These are phyloP conservation scores for Acropternis orthonyx DNA, from an alignment of 2,797 vertebrate species.

Conservation along the genomic window DNA sequence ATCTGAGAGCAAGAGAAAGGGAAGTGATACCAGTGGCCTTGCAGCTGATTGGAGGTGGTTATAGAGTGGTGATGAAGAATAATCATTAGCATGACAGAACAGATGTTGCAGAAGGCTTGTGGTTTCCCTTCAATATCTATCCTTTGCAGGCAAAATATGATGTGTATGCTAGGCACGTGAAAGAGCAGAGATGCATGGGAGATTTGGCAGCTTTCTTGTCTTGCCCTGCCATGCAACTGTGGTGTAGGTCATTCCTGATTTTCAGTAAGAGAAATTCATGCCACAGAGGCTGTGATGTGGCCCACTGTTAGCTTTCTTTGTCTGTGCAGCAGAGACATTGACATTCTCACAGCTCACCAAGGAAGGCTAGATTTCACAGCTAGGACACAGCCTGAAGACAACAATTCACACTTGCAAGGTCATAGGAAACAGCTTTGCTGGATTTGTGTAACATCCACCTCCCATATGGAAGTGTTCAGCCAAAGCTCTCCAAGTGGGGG, in stretches of 20 bases:
- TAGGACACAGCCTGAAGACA: background rate
- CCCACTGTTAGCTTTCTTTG: background rate
- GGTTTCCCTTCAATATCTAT: background rate
- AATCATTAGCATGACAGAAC: background rate
- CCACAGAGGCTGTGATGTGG: background rate
- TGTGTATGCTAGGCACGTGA: rapidly evolving
- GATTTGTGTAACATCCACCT: background rate
- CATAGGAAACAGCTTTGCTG: background rate
- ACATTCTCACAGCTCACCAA: background rate
- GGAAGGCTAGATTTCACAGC: background rate
- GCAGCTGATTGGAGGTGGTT: background rate
- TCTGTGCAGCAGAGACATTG: background rate
- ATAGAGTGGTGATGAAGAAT: background rate
- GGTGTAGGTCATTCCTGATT: rapidly evolving
- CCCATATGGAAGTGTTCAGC: background rate
- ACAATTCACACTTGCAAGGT: background rate
- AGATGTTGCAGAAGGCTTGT: conserved; percentile 11
- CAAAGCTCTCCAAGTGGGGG: background rate
- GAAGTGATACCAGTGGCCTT: background rate
- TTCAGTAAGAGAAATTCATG: background rate
- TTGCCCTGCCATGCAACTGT: background rate
- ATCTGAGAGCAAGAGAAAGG: background rate
- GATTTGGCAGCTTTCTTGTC: background rate
- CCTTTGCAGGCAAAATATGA: background rate
- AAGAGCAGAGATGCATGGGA: background rate